Evolutionary conservation across 2,888 invertebrate species (phyloP).

Genomic region (Caenorhabditis sp.): DNA sequence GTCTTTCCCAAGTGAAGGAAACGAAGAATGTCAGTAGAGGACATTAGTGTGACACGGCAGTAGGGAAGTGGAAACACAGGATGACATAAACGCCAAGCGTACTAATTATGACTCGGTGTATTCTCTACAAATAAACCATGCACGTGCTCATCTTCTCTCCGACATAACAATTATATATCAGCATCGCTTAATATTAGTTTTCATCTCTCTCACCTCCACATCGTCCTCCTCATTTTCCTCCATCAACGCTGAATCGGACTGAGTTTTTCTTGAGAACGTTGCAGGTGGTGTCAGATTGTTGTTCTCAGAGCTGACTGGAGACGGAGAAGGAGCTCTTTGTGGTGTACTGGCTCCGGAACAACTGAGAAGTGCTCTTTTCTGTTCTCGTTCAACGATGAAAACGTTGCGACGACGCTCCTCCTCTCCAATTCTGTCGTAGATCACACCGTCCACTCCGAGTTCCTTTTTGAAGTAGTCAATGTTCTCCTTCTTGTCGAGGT

Average conservation of each 20-base stretch:
- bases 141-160: too few relatives aligned
- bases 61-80: too few relatives aligned
- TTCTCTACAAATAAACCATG: too few relatives aligned
- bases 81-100: too few relatives aligned
- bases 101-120: too few relatives aligned
- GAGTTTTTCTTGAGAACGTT: conserved; percentile 16
- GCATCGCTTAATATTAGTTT: too few relatives aligned
- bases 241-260: conserved; percentile 40
- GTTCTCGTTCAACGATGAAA: conserved; percentile 80
- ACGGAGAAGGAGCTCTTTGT: conserved; percentile 51
- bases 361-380: conserved; percentile 70
- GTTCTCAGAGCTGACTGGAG: conserved; percentile 32
- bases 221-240: conserved; percentile 50
- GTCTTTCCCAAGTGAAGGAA: too few relatives aligned
- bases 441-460: conserved; percentile 94
- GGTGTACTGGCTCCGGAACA: conserved; percentile 61
- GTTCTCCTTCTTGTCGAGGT: conserved; percentile 92
- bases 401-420: conserved; percentile 78
- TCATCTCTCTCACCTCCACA: conserved; percentile 19
- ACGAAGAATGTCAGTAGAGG: too few relatives aligned
- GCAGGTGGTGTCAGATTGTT: conserved; percentile 43
- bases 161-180: too few relatives aligned
- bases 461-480: conserved; percentile 93
- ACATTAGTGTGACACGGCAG: too few relatives aligned
- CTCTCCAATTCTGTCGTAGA: conserved; percentile 89